Evolutionary conservation across 2,888 invertebrate species (phyloP).

Genomic region (Drosophila nr. medialis): DNA sequence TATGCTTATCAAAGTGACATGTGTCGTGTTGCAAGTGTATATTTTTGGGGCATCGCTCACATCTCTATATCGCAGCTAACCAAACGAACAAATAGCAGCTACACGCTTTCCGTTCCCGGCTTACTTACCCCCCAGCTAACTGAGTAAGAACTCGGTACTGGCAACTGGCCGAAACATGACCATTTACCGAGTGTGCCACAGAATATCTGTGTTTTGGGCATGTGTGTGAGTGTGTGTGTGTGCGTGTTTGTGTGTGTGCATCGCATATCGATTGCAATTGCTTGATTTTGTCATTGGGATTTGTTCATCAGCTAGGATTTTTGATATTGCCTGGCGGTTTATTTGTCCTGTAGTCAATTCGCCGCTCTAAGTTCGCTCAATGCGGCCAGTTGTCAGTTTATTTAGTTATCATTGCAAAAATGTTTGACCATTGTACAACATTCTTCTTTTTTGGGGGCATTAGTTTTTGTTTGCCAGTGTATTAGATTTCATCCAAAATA

Average conservation of each 20-base stretch:
- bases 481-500: conserved; percentile 10
- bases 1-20: background rate
- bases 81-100: conserved; percentile 9
- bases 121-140: background rate
- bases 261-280: conserved; percentile 76
- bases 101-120: background rate
- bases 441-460: conserved; percentile 8
- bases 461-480: background rate
- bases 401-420: conserved; percentile 72
- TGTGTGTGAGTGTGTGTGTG: conserved; percentile 6
- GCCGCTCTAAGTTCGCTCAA: conserved; percentile 1
- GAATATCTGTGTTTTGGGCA: conserved; percentile 25
- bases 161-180: conserved; percentile 78
- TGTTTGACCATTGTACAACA: conserved; percentile 62
- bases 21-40: background rate
- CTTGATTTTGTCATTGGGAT: conserved; percentile 80
- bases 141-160: conserved; percentile 31
- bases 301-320: conserved; percentile 77
- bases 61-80: conserved; percentile 1
- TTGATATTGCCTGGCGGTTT: conserved; percentile 48
- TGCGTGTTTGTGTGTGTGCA: conserved; percentile 14
- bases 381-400: conserved; percentile 56
- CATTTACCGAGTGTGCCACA: conserved; percentile 64
- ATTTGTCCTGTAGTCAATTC: conserved; percentile 47
- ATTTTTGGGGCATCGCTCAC: background rate